phyloP scores from a whole-genome alignment of 2,888 invertebrate species.

The Lasius fuliginosus region DNA sequence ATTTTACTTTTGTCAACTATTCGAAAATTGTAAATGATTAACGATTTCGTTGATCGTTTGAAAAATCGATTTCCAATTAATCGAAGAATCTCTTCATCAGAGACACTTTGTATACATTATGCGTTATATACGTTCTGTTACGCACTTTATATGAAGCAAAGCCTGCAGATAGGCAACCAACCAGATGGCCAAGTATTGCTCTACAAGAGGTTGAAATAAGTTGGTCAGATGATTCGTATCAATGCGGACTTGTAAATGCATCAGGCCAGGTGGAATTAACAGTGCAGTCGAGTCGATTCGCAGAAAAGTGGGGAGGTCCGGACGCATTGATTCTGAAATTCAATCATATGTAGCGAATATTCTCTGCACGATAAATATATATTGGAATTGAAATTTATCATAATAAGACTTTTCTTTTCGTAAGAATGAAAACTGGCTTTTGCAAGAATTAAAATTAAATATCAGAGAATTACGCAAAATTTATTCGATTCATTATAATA shows the following conservation, averaged over 20 bases:
- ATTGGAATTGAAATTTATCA: neutral
- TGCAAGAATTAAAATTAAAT: neutral
- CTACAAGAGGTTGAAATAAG: conserved; percentile 8
- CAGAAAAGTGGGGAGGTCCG: neutral
- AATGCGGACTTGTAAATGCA: conserved; percentile 27
- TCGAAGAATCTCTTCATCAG: neutral
- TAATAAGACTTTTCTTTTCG: neutral
- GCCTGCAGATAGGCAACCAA: conserved; percentile 62
- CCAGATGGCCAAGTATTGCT: conserved; percentile 43
- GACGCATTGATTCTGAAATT: conserved; percentile 4
- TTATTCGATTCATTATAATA: neutral
- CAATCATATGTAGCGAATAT: neutral
- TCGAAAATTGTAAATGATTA: neutral
- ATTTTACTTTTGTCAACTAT: neutral
- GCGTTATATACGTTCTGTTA: neutral
- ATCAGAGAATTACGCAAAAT: neutral
- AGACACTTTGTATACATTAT: neutral
- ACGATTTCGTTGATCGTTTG: neutral
- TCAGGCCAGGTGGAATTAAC: conserved; percentile 29
- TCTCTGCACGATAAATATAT: neutral
- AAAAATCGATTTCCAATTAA: neutral
- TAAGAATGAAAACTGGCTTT: neutral
- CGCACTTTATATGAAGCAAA: conserved; percentile 24
- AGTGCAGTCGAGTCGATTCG: neutral
- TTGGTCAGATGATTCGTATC: neutral